phyloP scores from a whole-genome alignment of 2,797 vertebrate species.

The Florisuga fusca region DNA sequence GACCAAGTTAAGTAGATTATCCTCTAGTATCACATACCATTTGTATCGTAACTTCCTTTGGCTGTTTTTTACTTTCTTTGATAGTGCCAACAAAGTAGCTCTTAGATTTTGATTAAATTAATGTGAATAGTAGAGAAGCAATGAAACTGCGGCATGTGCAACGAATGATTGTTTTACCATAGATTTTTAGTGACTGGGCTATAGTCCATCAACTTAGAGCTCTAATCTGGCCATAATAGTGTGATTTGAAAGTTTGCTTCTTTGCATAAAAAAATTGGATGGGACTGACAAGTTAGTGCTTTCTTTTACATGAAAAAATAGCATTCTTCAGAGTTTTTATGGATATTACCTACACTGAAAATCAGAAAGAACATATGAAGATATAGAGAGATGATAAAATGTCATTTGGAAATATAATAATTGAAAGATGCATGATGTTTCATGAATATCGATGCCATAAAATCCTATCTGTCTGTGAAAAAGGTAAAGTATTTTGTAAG shows the following conservation, averaged over 20 bases:
- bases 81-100: conserved; percentile 39
- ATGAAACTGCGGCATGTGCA: conserved; percentile 54
- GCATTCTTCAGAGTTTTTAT: not conserved
- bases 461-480: not conserved
- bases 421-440: not conserved
- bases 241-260: conserved; percentile 40
- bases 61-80: conserved; percentile 38
- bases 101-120: conserved; percentile 67
- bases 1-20: not conserved
- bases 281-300: not conserved
- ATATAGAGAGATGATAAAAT: not conserved
- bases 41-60: conserved; percentile 16
- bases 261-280: conserved; percentile 51
- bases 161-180: conserved; percentile 30
- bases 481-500: not conserved
- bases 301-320: conserved; percentile 40
- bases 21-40: not conserved
- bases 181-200: conserved; percentile 52
- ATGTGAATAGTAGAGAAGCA: conserved; percentile 48
- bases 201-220: conserved; percentile 60
- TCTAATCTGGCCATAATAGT: conserved; percentile 28
- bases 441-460: not conserved
- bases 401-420: not conserved
- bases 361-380: not conserved
- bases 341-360: not conserved